Evolutionary conservation across 2,888 invertebrate species (phyloP).

Genomic region (Arge pagana): DNA sequence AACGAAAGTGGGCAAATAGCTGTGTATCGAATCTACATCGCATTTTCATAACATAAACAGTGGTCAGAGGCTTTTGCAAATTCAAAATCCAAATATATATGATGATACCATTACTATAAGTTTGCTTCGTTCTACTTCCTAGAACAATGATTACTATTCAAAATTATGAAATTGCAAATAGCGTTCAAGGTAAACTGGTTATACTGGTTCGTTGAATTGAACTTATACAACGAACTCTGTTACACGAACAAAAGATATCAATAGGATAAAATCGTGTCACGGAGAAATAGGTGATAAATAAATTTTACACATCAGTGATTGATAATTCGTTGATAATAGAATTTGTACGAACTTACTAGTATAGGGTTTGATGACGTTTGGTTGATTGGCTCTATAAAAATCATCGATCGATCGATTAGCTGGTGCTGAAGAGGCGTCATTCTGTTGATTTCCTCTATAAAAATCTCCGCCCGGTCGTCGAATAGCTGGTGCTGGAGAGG

Average conservation of each 20-base stretch:
- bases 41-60: no score
- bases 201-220: background rate
- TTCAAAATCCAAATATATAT: conserved; percentile 3
- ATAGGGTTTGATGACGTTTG: conserved; percentile 52
- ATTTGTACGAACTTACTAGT: conserved; percentile 47
- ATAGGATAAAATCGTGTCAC: background rate
- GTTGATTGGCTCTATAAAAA: no score
- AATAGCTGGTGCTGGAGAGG: conserved; percentile 11
- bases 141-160: conserved; percentile 16
- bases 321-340: background rate
- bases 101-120: conserved; percentile 12
- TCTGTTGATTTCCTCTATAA: no score
- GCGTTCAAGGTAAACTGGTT: background rate
- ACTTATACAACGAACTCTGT: background rate
- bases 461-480: conserved; percentile 35
- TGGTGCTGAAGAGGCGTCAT: no score
- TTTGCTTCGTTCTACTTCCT: conserved; percentile 16
- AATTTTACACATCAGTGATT: background rate
- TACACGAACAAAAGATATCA: background rate
- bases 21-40: no score
- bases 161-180: conserved; percentile 15
- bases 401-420: no score
- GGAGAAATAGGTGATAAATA: background rate
- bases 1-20: no score
- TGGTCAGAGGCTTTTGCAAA: no score